Percentiles rank a stretch among this genome's conserved stretches.
These are phyloP conservation scores for Cyclophora punctaria DNA, from an alignment of 2,888 invertebrate genomes.

Conservation along the genomic window DNA sequence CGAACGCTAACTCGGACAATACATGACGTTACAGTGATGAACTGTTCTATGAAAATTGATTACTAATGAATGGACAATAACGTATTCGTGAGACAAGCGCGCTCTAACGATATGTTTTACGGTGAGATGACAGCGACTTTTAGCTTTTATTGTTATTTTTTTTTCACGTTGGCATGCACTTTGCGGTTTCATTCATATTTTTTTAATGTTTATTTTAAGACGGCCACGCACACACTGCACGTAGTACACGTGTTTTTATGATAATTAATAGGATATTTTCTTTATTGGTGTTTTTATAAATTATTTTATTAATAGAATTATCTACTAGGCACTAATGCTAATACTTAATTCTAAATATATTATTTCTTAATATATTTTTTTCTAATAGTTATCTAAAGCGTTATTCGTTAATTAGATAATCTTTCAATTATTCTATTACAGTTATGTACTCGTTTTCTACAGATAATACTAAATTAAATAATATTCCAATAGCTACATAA, in stretches of 20 bases:
- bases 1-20: slow-evolving; percentile 34
- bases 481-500: too few species aligned
- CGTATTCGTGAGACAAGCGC: slow-evolving; percentile 50
- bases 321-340: too few species aligned
- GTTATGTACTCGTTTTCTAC: too few species aligned
- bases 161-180: slow-evolving; percentile 61
- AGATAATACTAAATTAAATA: too few species aligned
- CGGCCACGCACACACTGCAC: slow-evolving; percentile 59
- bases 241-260: slow-evolving; percentile 28
- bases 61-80: slow-evolving; percentile 56
- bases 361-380: too few species aligned
- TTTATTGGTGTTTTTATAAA: neutral
- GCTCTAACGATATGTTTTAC: slow-evolving; percentile 68
- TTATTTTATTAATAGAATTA: too few species aligned
- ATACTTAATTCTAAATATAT: too few species aligned
- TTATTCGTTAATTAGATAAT: too few species aligned
- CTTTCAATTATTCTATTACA: too few species aligned
- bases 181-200: slow-evolving; percentile 37
- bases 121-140: slow-evolving; percentile 67
- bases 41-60: slow-evolving; percentile 39
- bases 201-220: slow-evolving; percentile 32
- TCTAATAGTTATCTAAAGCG: too few species aligned
- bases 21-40: slow-evolving; percentile 61
- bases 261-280: neutral
- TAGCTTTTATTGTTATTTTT: slow-evolving; percentile 48